Evolutionary conservation across 2,797 vertebrate genomes (phyloP), one percentile per base, ranked within the genome.

Genomic region (Caiman crocodilus): DNA sequence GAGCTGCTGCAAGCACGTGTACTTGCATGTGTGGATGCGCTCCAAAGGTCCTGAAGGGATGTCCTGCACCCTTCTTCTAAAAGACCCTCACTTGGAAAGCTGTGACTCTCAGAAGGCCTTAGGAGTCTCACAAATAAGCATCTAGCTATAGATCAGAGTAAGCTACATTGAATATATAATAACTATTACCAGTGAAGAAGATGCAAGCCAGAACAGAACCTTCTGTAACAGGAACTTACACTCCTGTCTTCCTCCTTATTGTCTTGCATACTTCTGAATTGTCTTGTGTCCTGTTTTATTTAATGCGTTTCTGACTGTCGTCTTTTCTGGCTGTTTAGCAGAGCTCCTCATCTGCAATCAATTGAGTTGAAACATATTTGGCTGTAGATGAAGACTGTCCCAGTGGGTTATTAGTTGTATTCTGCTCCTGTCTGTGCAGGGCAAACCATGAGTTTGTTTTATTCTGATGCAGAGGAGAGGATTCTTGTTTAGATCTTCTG

Each of bases 281-380:
- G 50, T 73, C 4, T 5, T 61, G 10, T 67, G 3, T 61, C 17
- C 1, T 0, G 80, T 77, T 59, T 25, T 17, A 32, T 1, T 79
- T 4, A 10, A 2, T 50, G 11, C 14, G 80, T n/a, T 85, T 32
- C 42, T 28, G 18, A 23, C 21, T 71, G 69, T 71, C 42, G 2
- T 23, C 14, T 76, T 88, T 32, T 73, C 6, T 32, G 17, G 21
- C 13, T 63, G 42, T 8, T 35, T 59, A 26, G 1, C 65, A 14
- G 18, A 7, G 23, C 13, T 28, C 73, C 50, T n/a, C 35, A 50
- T 76, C 85, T 67, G 35, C 16, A 71, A 14, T 57, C 55, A 4
- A 4, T 61, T 25, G 78, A 26, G 2, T 12, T 25, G 50, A 58
- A 76, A 30, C 30, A 17, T 23, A 7, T 69, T 56, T 20, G 6